These are phyloP conservation scores for Ascaphus truei DNA, from an alignment of 2,113 vertebrate genomes.

Conservation along the genomic window DNA sequence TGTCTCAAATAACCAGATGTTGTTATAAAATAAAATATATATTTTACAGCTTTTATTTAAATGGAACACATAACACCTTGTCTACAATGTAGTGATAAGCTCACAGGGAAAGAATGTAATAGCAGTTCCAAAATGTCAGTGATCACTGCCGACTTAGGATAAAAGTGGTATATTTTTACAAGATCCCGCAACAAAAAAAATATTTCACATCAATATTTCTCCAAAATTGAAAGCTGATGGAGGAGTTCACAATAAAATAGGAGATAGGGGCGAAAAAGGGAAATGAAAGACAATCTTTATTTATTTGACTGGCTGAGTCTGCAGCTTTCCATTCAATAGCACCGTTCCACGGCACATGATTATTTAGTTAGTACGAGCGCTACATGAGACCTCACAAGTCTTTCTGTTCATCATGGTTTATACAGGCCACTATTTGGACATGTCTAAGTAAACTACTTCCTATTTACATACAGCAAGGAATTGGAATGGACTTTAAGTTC, in stretches of 20 bases:
- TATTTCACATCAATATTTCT: slow-evolving; percentile 31
- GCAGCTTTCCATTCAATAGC: neutral
- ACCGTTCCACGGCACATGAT: slow-evolving; percentile 25
- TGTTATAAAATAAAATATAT: neutral
- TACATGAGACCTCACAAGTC: slow-evolving; percentile 33
- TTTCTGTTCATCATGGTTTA: slow-evolving; percentile 20
- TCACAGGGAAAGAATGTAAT: slow-evolving; percentile 17
- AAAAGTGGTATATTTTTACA: slow-evolving; percentile 33
- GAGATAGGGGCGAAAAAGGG: slow-evolving; percentile 24
- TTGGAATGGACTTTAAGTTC: slow-evolving; percentile 19
- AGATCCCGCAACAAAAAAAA: slow-evolving; percentile 17
- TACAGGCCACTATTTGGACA: slow-evolving; percentile 1
- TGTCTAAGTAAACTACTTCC: slow-evolving; percentile 11
- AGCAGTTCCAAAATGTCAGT: slow-evolving; percentile 12
- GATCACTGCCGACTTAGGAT: slow-evolving; percentile 21
- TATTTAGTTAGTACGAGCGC: slow-evolving; percentile 32
- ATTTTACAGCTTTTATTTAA: neutral
- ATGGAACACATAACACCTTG: slow-evolving; percentile 9
- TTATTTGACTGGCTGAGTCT: slow-evolving; percentile 30
- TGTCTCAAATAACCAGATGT: too few species aligned
- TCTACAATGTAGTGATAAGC: neutral
- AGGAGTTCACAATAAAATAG: slow-evolving; percentile 14
- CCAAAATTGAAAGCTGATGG: slow-evolving; percentile 19
- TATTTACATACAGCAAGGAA: neutral
- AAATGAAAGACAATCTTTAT: slow-evolving; percentile 31